phyloP scores from a whole-genome alignment of 2,113 vertebrate species.

The Clarias magur region DNA sequence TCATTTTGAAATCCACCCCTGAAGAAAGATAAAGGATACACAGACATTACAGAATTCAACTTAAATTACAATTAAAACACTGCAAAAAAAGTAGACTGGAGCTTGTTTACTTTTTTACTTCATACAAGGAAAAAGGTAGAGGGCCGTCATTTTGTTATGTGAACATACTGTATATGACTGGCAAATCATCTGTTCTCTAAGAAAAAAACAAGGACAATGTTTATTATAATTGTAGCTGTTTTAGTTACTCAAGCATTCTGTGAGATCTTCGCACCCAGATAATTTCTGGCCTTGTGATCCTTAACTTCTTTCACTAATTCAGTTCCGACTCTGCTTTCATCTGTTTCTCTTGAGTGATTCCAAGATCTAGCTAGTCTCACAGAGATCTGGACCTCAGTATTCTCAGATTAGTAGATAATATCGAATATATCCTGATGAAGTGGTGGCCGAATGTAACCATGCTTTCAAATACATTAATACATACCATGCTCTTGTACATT shows the following conservation, averaged over 20 bases:
- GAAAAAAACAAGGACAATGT: neutral
- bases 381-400: neutral
- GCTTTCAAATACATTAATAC: too few species aligned
- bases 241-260: neutral
- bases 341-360: neutral
- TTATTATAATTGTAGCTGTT: neutral
- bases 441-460: neutral
- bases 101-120: neutral
- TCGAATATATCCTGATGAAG: neutral
- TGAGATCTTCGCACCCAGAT: neutral
- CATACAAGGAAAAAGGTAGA: neutral
- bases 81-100: neutral
- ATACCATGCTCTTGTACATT: too few species aligned
- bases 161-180: neutral
- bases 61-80: neutral
- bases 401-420: neutral
- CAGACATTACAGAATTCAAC: neutral
- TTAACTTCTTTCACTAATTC: neutral
- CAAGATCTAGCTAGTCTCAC: neutral
- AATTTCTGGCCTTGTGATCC: neutral
- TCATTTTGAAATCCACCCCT: conserved; percentile 84
- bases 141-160: neutral
- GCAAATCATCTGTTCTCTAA: neutral
- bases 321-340: neutral
- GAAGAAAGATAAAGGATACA: conserved; percentile 37